A percentile compares a stretch with the other conserved stretches of the same genome.
Evolutionary conservation across 2,797 vertebrate species (phyloP).

Genomic region (Crenichthys baileyi): DNA sequence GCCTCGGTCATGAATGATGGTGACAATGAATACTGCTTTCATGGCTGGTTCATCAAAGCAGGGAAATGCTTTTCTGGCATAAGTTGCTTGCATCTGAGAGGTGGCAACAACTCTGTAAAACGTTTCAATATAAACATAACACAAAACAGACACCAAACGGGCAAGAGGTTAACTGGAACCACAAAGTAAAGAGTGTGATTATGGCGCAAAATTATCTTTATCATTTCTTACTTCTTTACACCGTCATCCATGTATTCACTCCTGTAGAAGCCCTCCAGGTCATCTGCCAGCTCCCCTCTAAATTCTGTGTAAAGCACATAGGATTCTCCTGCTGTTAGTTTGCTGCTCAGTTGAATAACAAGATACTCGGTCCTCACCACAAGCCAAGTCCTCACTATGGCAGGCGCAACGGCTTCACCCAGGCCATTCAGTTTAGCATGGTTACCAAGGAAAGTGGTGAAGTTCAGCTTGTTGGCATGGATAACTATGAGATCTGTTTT

Average conservation of each 20-base stretch:
- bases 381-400: slow-evolving; percentile 69
- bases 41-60: slow-evolving; percentile 96
- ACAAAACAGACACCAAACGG: slow-evolving; percentile 8
- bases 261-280: slow-evolving; percentile 91
- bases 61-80: slow-evolving; percentile 91
- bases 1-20: slow-evolving; percentile 74
- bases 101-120: slow-evolving; percentile 89
- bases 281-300: slow-evolving; percentile 86
- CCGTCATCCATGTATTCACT: slow-evolving; percentile 84
- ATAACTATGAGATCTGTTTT: slow-evolving; percentile 82
- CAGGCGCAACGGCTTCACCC: rapidly evolving
- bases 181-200: background rate
- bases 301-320: slow-evolving; percentile 84
- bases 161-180: background rate
- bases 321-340: slow-evolving; percentile 40
- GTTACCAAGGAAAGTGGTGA: slow-evolving; percentile 61
- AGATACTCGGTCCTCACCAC: slow-evolving; percentile 83
- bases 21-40: slow-evolving; percentile 90
- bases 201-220: background rate
- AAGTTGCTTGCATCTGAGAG: slow-evolving; percentile 92
- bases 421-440: slow-evolving; percentile 37
- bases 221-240: slow-evolving; percentile 76
- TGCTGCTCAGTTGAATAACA: slow-evolving; percentile 78
- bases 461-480: slow-evolving; percentile 90
- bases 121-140: slow-evolving; percentile 18